phyloP scores from a whole-genome alignment of 2,797 vertebrate species.

The Etheostoma perlongum region DNA sequence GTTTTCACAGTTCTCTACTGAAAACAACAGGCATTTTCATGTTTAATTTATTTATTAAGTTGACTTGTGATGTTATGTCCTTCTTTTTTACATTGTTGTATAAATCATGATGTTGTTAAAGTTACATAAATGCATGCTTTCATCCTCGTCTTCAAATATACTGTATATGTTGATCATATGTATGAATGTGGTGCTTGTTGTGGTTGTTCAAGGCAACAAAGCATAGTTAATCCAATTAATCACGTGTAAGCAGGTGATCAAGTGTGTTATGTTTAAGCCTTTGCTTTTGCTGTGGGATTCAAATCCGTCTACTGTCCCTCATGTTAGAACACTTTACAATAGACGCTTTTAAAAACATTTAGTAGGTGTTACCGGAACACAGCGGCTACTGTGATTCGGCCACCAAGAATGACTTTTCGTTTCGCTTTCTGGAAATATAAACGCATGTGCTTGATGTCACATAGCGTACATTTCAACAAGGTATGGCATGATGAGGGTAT shows the following conservation, averaged over 20 bases:
- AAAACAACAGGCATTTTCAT: not conserved
- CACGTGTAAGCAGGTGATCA: conserved; percentile 57
- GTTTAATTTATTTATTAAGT: not conserved
- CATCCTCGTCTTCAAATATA: no score
- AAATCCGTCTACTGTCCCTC: not conserved
- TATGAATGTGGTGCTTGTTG: conserved; percentile 13
- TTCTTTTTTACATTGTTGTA: not conserved
- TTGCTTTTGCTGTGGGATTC: not conserved
- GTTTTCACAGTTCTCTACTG: not conserved
- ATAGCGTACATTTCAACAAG: not conserved
- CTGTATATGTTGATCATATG: not conserved
- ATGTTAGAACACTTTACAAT: no score
- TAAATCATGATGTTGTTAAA: not conserved
- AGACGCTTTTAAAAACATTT: not conserved
- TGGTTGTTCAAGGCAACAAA: conserved; percentile 19
- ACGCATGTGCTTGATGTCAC: not conserved
- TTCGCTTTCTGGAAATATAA: not conserved
- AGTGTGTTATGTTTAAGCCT: conserved; percentile 36
- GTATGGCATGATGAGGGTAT: no score
- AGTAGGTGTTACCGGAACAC: not conserved
- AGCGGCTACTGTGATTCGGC: not conserved
- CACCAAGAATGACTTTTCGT: no score
- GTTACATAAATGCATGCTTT: not conserved
- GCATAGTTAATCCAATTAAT: conserved; percentile 67
- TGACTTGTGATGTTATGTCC: not conserved